phyloP scores from a whole-genome alignment of 2,113 vertebrate species.

The Anhinga anhinga region DNA sequence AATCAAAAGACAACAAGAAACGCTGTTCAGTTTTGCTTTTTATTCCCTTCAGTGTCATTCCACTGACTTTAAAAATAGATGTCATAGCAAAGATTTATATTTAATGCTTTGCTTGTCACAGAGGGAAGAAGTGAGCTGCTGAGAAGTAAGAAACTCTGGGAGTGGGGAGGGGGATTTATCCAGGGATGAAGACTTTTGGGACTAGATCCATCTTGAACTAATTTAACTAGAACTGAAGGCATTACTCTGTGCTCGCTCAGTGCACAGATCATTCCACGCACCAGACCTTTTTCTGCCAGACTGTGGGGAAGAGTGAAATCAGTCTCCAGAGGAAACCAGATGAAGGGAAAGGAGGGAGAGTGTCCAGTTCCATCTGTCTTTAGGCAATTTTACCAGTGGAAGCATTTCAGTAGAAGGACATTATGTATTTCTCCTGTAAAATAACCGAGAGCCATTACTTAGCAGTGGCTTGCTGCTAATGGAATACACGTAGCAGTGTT shows the following conservation, averaged over 20 bases:
- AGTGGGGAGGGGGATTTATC: neutral
- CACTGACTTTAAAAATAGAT: conserved; percentile 27
- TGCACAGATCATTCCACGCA: rapidly evolving
- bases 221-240: neutral
- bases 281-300: neutral
- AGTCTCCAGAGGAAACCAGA: neutral
- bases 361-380: neutral
- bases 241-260: neutral
- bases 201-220: neutral
- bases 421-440: neutral
- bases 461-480: neutral
- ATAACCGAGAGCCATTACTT: neutral
- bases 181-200: neutral
- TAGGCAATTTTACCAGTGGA: neutral
- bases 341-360: neutral
- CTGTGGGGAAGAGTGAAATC: neutral
- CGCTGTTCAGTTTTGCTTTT: neutral
- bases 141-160: neutral
- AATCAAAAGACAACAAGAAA: conserved; percentile 12
- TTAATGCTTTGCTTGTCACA: conserved; percentile 6
- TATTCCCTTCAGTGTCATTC: neutral
- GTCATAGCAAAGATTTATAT: conserved; percentile 21
- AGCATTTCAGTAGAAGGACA: neutral
- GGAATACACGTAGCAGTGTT: neutral
- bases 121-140: neutral